Evolutionary conservation across 2,113 vertebrate species (phyloP).

Genomic region (Vulpes vulpes): DNA sequence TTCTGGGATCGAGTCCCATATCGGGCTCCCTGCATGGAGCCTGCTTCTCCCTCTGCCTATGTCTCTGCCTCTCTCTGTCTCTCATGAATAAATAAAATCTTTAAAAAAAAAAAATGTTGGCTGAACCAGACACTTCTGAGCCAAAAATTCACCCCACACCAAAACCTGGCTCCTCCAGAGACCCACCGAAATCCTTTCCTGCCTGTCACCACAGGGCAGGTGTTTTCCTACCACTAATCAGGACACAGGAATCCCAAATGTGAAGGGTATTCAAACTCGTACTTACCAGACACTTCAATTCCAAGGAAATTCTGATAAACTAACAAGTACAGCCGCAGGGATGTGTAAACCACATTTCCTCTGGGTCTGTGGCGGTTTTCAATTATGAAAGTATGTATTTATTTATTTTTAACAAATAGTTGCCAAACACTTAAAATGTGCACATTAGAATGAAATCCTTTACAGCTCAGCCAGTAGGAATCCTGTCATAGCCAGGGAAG

Average conservation of each 20-base stretch:
- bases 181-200: not conserved
- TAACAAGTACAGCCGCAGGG: not conserved
- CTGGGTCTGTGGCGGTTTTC: not conserved
- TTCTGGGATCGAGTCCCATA: too few species aligned
- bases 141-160: not conserved
- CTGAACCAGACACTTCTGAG: not conserved
- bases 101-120: conserved; percentile 1
- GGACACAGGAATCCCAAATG: not conserved
- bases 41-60: too few species aligned
- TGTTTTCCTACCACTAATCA: not conserved
- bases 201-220: not conserved
- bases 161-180: not conserved
- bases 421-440: not conserved
- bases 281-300: not conserved
- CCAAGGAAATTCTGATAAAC: conserved; percentile 36
- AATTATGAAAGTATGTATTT: not conserved
- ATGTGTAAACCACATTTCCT: not conserved
- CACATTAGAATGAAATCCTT: conserved; percentile 38
- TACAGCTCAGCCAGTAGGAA: not conserved
- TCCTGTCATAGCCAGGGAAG: not conserved
- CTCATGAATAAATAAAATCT: too few species aligned
- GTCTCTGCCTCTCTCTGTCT: too few species aligned
- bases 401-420: conserved; percentile 29
- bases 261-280: not conserved
- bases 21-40: too few species aligned